Evolutionary conservation across 2,113 vertebrate species (phyloP), one percentile per base, ranked within the genome.

Genomic region (Galeopterus variegatus): DNA sequence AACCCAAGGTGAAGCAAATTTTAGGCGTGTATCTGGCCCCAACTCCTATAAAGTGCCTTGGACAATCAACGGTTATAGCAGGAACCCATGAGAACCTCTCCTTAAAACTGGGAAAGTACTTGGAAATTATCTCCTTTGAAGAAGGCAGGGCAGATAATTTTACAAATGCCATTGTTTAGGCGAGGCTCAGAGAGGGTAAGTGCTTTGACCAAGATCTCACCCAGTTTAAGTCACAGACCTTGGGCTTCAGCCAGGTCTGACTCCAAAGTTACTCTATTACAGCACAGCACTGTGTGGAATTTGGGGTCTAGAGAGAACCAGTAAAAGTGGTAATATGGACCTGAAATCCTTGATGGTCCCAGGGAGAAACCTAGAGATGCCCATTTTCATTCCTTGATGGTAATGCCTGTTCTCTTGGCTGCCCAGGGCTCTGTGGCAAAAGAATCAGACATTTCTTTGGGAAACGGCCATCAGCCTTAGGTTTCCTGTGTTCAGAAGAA

Each of bases 11-110:
- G 36, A 96, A 56, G 58, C 23, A 70, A 75, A 64, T 17, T 31
- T 67, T 33, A 92, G 62, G 52, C 28, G 18, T 72, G 67, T 36
- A 28, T 95, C 41, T 89, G 67, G 26, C 50, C 64, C 67, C 18
- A 33, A 54, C 33, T 94, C 24, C 69, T 87, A 31, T 10, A 45
- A 79, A 79, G 75, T 90, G 17, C 77, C 69, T 82, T 72, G 23
- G 54, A 76, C 41, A 84, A 7, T 65, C 79, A 48, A 80, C 36
- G 31, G 36, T 64, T 88, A 15, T 83, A 95, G 58, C 86, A 83
- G 65, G 52, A 94, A 94, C 67, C 79, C 60, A 80, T 88, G 76
- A 81, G 58, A 94, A 64, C 36, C 26, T 82, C 81, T 94, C 48
- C 88, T 90, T 80, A 50, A 81, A 62, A 15, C 69, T 72, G 86